Base-by-base conservation (phyloP, 2,797 vertebrate genomes). In the Zenarchopterus dispar region DNA sequence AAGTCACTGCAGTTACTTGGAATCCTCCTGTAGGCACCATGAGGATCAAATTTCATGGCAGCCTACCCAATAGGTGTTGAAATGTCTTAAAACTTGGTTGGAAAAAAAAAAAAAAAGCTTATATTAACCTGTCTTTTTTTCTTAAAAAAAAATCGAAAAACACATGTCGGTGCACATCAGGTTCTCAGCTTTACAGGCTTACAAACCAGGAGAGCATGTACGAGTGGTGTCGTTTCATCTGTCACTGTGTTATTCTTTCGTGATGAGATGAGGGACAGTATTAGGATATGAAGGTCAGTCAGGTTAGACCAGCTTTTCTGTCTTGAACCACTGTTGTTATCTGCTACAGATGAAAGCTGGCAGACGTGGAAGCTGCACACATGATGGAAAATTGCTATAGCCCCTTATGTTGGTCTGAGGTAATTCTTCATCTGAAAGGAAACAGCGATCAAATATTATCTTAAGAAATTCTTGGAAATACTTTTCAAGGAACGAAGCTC, bases 251-350 rank as follows among this genome's bases (percentile, higher is more conserved):
- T 67, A 15, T 62, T 73, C 62, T 56, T 61, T 49, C 61, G 58
- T 70, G 64, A 41, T 15, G 50, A 46, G 59, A 77, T 77, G 70
- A 73, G 64, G 26, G 58, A 62, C 56, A 26, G 48, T 61, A 67
- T 66, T 73, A 75, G 70, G 70, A 77, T 71, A 72, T 79, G 79
- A 84, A 90, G 84, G 85, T 85, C 78, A 75, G 56, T 62, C 62
- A 62, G 83, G 86, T 86, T 60, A 19, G 70, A 77, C 69, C 68
- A 65, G 77, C 73, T 70, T 80, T 80, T 70, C 49, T 76, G 54
- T 68, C 75, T 78, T 77, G 64, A 77, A 73, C 76, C 57, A 52
- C 52, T 75, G 76, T 82, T 81, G 77, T 88, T 81, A 81, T 85
- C 78, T 74, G 61, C 79, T 53, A 75, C 69, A 78, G 80, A 84